A percentile compares a stretch with the other conserved stretches of the same genome.
These are phyloP conservation scores for Gallinago solitaria DNA, from an alignment of 2,797 vertebrate genomes.

Conservation along the genomic window DNA sequence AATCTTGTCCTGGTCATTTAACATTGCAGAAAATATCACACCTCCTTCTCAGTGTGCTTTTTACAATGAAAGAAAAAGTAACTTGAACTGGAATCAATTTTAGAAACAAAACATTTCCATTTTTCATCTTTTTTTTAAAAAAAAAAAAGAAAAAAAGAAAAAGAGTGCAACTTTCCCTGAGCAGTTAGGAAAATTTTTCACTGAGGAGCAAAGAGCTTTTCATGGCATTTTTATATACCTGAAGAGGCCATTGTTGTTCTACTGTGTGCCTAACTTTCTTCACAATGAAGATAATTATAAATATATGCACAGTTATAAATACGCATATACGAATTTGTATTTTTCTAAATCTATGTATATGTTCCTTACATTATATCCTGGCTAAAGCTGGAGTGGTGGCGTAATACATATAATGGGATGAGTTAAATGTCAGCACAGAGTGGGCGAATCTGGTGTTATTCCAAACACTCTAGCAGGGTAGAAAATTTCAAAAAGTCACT, in stretches of 20 bases:
- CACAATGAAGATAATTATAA: conserved; percentile 42
- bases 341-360: conserved; percentile 31
- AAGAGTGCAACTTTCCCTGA: neutral
- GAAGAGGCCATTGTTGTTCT: neutral
- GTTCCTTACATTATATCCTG: conserved; percentile 29
- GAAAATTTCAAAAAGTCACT: neutral
- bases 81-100: neutral
- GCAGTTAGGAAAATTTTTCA: neutral
- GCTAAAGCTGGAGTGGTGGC: conserved; percentile 19
- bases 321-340: neutral
- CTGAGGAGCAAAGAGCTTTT: neutral
- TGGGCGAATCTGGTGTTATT: conserved; percentile 50
- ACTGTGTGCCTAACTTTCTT: neutral
- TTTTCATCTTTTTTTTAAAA: neutral
- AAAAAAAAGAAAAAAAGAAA: neutral
- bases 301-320: conserved; percentile 8
- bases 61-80: neutral
- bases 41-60: neutral
- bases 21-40: neutral
- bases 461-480: conserved; percentile 24
- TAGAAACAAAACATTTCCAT: neutral
- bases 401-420: conserved; percentile 29
- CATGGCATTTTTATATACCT: neutral
- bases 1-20: neutral
- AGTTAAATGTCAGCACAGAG: conserved; percentile 64